These are phyloP conservation scores for Hemistola chrysoprasaria DNA, from an alignment of 2,888 invertebrate genomes.

Conservation along the genomic window DNA sequence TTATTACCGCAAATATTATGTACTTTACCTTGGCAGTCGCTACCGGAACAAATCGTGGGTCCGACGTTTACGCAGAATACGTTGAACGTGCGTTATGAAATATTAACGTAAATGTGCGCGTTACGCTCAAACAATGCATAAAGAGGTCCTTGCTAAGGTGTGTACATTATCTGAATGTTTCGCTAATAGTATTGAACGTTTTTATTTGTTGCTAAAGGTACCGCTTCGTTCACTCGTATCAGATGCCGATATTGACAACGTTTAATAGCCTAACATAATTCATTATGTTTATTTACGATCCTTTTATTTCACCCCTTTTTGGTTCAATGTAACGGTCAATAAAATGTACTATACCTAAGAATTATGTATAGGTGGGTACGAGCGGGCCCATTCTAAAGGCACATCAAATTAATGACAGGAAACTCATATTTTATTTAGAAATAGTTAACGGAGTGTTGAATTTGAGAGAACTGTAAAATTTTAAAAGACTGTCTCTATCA, in stretches of 20 bases:
- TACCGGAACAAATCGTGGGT: slow-evolving; percentile 68
- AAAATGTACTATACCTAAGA: neutral
- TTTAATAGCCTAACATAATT: slow-evolving; percentile 46
- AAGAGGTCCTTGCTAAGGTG: slow-evolving; percentile 48
- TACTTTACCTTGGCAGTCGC: slow-evolving; percentile 62
- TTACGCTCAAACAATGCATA: slow-evolving; percentile 58
- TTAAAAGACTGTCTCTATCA: slow-evolving; percentile 1
- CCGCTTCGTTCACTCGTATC: slow-evolving; percentile 42
- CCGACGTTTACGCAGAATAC: slow-evolving; percentile 56
- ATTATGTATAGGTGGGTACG: neutral
- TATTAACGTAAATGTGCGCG: slow-evolving; percentile 60
- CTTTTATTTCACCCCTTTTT: slow-evolving; percentile 34
- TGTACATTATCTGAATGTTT: slow-evolving; percentile 60
- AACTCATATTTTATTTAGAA: no score
- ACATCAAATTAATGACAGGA: no score
- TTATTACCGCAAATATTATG: slow-evolving; percentile 74
- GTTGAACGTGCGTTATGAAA: slow-evolving; percentile 62
- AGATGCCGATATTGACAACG: slow-evolving; percentile 37
- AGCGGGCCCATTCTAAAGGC: neutral
- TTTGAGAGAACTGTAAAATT: slow-evolving; percentile 16
- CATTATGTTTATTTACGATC: slow-evolving; percentile 42
- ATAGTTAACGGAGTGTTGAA: neutral
- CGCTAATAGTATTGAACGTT: slow-evolving; percentile 62
- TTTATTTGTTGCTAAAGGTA: slow-evolving; percentile 59
- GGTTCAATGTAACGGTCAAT: slow-evolving; percentile 19